Base-by-base conservation (phyloP, 2,888 invertebrate species). In the Nezara viridula region DNA sequence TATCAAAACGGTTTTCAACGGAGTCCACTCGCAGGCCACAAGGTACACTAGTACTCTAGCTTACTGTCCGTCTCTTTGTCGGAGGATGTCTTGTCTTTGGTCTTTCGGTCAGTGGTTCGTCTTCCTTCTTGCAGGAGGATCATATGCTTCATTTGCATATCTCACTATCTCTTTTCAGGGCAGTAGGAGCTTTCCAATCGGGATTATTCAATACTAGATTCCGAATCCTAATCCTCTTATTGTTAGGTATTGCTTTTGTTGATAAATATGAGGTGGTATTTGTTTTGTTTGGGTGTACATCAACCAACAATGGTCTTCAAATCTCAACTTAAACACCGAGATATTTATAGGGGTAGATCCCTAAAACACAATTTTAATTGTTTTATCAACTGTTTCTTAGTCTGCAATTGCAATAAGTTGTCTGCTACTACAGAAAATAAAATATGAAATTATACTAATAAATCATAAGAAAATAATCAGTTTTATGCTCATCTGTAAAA, bases 1-100 rank as follows among this genome's bases (percentile, higher is more conserved):
- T 32, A 91, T 92, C 89, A 92, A 92, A 91, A 92, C 91, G 90
- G 93, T 93, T 89, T 92, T 93, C 91, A 93, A 92, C 91, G 93
- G 92, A 27, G 92, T 93, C 32, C 93, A 93, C 88, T 92, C 92
- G 90, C 93, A 93, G 88, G 93, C 93, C 2, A 92, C 92, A 47
- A 93, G 93, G 93, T 93, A 91, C 77, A 12, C 19, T 77, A 24
- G 93, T 93, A 91, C 77, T 24, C 19, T 77, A 24, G 27, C 86
- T 81, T 40, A 37, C 32, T 40, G 77, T 37, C 2, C 37, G 32
- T 9, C 14, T 40, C 21, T 77, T 40, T 37, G 40, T 77, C 21
- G 5, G 14, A 9, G 24, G 40, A 19, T 77, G 5, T 14, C 14
- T 4, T 73, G 73, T 37, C 16, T 73, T 32, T 14, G 14, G 27